Evolutionary conservation across 2,888 invertebrate genomes (phyloP), one percentile per base, ranked within the genome.

Genomic region (Synanthedon tipuliformis): DNA sequence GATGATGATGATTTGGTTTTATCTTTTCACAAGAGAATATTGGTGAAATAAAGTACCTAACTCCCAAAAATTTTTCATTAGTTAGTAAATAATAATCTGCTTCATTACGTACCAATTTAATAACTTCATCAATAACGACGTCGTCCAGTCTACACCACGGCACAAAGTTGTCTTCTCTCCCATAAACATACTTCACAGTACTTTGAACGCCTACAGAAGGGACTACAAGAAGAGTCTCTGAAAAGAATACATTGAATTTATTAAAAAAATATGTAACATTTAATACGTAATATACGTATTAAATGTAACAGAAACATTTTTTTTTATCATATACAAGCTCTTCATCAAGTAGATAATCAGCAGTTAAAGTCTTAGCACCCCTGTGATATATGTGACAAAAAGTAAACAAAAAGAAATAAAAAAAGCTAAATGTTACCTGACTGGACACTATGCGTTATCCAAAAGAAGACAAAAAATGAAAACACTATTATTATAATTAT

Each of bases 91-190:
- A 23, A 18, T 18, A 16, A 5, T 27, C 8, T 34, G 27, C 7
- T 27, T 34, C 5, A 34, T n/a, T 45, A 48, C 52, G 71, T 64
- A 88, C 88, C 73, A 81, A 65, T 68, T 82, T 78, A 51, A 88
- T 74, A 51, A 87, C 87, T 78, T 88, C 88, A 71, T 87, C 86
- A 41, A 88, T 88, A 27, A 88, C 78, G 48, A 88, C 73, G 70
- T 86, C 86, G 60, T 86, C 81, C 56, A 88, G 73, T 57, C 66
- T 73, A 5, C 75, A 60, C 88, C 88, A 88, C 13, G 84, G 73
- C 3, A 88, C 70, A 60, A 82, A 88, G 13, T 69, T 68, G 52
- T 81, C 76, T 62, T 84, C 78, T 59, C 68, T 65, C 1, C 86
- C 84, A 56, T 65, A 75, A 2, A 85, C 80, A 81, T 83, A 88